phyloP scores from a whole-genome alignment of 2,888 invertebrate genomes.

The Thecophora atra region DNA sequence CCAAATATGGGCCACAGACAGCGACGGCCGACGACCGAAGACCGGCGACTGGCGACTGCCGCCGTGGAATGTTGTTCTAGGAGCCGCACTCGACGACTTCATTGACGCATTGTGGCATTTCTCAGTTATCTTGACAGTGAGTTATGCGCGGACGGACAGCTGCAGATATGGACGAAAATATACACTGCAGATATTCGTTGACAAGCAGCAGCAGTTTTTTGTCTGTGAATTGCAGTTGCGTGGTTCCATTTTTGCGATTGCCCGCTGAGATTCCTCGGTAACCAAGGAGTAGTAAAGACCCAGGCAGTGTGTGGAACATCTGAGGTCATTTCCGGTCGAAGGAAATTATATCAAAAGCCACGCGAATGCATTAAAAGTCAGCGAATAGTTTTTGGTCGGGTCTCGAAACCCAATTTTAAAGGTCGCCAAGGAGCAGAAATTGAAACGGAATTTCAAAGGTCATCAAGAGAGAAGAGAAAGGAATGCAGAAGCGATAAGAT shows the following conservation, averaged over 20 bases:
- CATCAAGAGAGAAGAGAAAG: no score
- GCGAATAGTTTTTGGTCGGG: no score
- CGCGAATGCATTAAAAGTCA: no score
- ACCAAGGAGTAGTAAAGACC: neutral
- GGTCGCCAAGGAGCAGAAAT: no score
- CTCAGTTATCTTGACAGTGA: slow-evolving; percentile 10
- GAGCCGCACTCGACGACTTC: slow-evolving; percentile 6
- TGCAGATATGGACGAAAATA: neutral
- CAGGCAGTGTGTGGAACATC: no score
- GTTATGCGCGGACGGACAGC: neutral
- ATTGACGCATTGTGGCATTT: slow-evolving; percentile 24
- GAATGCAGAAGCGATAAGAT: no score
- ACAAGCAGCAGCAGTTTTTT: neutral
- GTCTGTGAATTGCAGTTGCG: neutral
- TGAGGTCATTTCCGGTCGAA: no score
- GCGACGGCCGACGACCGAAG: neutral
- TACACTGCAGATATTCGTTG: neutral
- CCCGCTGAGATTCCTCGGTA: neutral
- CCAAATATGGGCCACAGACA: slow-evolving; percentile 30
- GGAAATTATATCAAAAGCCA: no score
- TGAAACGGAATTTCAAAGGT: no score
- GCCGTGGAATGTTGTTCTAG: slow-evolving; percentile 16
- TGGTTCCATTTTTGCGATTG: neutral
- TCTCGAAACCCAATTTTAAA: no score
- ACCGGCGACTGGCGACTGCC: neutral